A percentile compares a stretch with the other conserved stretches of the same genome.
Conservation (phyloP, 2,888 invertebrate genomes). For the Theretra japonica region DNA sequence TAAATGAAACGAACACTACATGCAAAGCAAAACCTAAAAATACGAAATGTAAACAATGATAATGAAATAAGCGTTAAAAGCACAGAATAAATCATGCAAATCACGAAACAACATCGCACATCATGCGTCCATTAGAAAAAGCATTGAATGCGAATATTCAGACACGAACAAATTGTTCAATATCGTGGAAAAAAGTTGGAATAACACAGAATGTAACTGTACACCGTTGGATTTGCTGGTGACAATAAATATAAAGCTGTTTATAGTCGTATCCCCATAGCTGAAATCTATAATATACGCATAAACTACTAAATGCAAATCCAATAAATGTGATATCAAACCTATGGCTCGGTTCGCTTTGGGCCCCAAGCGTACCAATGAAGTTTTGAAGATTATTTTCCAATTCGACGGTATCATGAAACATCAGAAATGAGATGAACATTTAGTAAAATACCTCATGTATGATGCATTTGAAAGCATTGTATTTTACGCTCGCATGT, state of each 20-base stretch:
- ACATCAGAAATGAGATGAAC: constrained; percentile 74
- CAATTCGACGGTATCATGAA: constrained; percentile 80
- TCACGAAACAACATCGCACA: constrained; percentile 11
- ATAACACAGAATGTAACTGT: constrained; percentile 21
- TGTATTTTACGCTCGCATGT: not conserved
- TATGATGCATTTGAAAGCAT: not conserved
- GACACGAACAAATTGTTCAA: constrained; percentile 28
- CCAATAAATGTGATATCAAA: constrained; percentile 80
- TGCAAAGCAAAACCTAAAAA: constrained; percentile 20
- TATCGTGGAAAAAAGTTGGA: constrained; percentile 34
- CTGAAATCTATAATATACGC: constrained; percentile 46
- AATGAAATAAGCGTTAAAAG: not conserved
- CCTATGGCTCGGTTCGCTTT: constrained; percentile 83
- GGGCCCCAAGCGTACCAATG: constrained; percentile 68
- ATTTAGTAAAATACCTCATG: constrained; percentile 51
- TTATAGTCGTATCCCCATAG: constrained; percentile 32
- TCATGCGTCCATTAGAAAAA: constrained; percentile 24
- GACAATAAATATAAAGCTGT: constrained; percentile 37
- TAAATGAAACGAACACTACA: constrained; percentile 15
- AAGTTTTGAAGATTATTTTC: constrained; percentile 64
- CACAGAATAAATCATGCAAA: constrained; percentile 29
- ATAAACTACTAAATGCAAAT: constrained; percentile 74
- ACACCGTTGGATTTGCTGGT: constrained; percentile 38
- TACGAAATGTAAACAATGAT: constrained; percentile 22
- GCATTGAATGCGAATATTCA: constrained; percentile 1